A percentile compares a stretch with the other conserved stretches of the same genome.
These are phyloP conservation scores for Portevinia maculata DNA, from an alignment of 2,888 invertebrate species.

Conservation along the genomic window DNA sequence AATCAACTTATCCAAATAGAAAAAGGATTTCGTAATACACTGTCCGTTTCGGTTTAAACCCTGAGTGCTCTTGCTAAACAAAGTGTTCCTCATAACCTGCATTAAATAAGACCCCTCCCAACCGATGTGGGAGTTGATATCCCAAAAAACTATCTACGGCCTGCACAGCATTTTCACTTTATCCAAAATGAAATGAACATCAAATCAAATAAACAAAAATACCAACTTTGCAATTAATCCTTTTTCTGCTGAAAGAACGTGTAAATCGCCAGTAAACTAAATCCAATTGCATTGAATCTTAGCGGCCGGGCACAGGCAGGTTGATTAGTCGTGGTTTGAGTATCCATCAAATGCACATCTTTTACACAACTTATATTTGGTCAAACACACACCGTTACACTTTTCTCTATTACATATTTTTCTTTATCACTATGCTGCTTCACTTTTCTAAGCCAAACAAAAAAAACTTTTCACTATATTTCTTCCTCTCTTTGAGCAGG, in stretches of 20 bases:
- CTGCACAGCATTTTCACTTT: slow-evolving; percentile 40
- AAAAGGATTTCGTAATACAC: no score
- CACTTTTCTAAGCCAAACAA: slow-evolving; percentile 5
- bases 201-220: slow-evolving; percentile 25
- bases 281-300: slow-evolving; percentile 37
- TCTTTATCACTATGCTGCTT: slow-evolving; percentile 51
- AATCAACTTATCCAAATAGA: no score
- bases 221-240: slow-evolving; percentile 70
- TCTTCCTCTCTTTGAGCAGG: slow-evolving; percentile 12
- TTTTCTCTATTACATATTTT: neutral
- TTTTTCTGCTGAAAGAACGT: slow-evolving; percentile 23
- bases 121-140: neutral
- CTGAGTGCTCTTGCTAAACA: no score
- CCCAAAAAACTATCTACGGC: slow-evolving; percentile 6
- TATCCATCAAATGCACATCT: slow-evolving; percentile 53
- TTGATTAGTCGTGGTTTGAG: slow-evolving; percentile 20
- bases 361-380: slow-evolving; percentile 33
- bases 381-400: slow-evolving; percentile 5
- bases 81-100: neutral
- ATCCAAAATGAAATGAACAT: slow-evolving; percentile 5
- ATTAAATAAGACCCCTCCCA: neutral
- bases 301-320: slow-evolving; percentile 6
- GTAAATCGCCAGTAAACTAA: slow-evolving; percentile 3
- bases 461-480: slow-evolving; percentile 33
- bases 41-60: no score